These are phyloP conservation scores for Cyclargus thomasi DNA, from an alignment of 1,140 invertebrate genomes.

Conservation along the genomic window DNA sequence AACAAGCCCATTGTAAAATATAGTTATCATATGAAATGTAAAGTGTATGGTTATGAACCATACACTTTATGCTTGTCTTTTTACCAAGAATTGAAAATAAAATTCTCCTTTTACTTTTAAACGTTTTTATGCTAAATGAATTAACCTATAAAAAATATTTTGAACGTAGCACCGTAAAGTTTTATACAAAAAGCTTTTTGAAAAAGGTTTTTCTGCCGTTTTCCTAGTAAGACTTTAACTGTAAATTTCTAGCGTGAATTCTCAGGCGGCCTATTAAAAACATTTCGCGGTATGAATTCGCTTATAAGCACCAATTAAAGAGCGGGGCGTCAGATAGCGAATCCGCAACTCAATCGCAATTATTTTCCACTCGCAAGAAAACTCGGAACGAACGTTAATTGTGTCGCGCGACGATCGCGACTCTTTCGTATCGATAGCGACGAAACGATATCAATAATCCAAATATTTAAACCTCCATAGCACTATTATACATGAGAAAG, in stretches of 20 bases:
- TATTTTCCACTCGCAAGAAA: constrained; percentile 63
- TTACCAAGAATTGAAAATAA: no score
- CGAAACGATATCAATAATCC: constrained; percentile 13
- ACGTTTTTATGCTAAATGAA: no score
- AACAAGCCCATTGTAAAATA: no score
- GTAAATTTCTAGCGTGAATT: constrained; percentile 19
- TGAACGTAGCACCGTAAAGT: no score
- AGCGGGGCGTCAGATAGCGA: constrained; percentile 52
- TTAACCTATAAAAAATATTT: no score
- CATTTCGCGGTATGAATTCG: constrained; percentile 55
- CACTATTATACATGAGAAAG: no score
- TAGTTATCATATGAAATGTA: no score
- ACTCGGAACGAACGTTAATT: constrained; percentile 59
- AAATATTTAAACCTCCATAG: no score
- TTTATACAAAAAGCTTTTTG: no score
- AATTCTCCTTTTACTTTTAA: no score
- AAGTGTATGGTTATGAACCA: no score
- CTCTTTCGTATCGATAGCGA: constrained; percentile 18
- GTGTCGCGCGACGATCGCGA: constrained; percentile 38
- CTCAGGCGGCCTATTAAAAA: constrained; percentile 35
- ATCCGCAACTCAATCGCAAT: constrained; percentile 64
- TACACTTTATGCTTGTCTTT: no score
- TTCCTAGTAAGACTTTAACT: constrained; percentile 4
- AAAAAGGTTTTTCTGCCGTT: background rate
- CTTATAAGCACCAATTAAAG: constrained; percentile 65